These are phyloP conservation scores for Phaetusa simplex DNA, from an alignment of 2,113 vertebrate genomes.

Conservation along the genomic window DNA sequence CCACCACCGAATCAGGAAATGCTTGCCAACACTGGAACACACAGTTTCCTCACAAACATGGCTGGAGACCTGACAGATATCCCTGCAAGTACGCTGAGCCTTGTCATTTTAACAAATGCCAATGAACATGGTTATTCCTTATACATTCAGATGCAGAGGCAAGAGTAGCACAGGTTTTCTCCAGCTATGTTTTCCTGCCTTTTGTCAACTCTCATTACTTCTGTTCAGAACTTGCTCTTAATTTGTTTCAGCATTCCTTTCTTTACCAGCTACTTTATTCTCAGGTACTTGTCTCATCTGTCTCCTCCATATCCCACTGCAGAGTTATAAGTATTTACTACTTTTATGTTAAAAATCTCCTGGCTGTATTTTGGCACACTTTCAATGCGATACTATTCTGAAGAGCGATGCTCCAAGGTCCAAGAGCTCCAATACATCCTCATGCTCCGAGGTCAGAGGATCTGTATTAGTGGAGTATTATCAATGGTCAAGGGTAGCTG, in stretches of 20 bases:
- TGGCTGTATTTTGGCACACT: background rate
- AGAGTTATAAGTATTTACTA: background rate
- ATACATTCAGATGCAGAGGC: background rate
- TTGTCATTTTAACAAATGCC: background rate
- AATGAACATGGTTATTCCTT: background rate
- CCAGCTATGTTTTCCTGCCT: background rate
- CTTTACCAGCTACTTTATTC: background rate
- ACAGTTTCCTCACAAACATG: constrained; percentile 87
- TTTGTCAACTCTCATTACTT: background rate
- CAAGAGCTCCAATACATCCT: background rate
- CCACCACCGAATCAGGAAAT: constrained; percentile 79
- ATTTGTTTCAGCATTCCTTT: background rate
- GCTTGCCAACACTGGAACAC: constrained; percentile 85
- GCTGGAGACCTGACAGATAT: constrained; percentile 85
- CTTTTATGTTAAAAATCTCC: background rate
- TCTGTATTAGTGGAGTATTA: background rate
- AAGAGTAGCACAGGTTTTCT: background rate
- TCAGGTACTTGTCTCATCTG: background rate
- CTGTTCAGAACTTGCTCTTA: background rate
- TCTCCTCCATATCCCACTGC: background rate
- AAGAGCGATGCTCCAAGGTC: background rate
- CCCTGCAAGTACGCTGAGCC: constrained; percentile 88
- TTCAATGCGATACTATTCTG: background rate
- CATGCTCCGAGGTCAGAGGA: background rate
- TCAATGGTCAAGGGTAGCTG: background rate